Conservation (phyloP, 2,888 invertebrate species). For the Brachyptera putata region DNA sequence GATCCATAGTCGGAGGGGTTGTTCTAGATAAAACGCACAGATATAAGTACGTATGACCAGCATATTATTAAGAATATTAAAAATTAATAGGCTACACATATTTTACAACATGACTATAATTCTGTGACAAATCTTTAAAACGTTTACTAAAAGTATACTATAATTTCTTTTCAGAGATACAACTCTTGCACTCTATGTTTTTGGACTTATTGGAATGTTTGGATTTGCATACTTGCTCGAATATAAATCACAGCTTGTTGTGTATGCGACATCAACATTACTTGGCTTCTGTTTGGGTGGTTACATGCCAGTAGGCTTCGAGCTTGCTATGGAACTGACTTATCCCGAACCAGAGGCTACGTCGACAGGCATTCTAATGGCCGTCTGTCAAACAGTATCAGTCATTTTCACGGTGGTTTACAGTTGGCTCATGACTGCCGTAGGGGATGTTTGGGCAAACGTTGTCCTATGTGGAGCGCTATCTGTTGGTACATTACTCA, state of each 20-base stretch:
- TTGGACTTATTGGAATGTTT: slow-evolving; percentile 88
- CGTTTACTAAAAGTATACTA: too few relatives aligned
- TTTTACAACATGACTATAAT: too few relatives aligned
- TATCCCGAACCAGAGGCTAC: slow-evolving; percentile 58
- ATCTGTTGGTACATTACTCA: slow-evolving; percentile 48
- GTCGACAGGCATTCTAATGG: slow-evolving; percentile 54
- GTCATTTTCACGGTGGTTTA: slow-evolving; percentile 11
- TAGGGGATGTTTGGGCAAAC: slow-evolving; percentile 45
- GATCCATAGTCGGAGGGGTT: slow-evolving; percentile 87
- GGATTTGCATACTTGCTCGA: slow-evolving; percentile 85
- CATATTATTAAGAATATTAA: too few relatives aligned
- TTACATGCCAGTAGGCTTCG: slow-evolving; percentile 58
- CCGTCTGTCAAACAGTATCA: slow-evolving; percentile 41
- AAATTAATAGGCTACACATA: too few relatives aligned
- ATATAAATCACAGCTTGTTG: slow-evolving; percentile 68
- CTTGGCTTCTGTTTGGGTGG: slow-evolving; percentile 79
- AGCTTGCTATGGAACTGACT: slow-evolving; percentile 58
- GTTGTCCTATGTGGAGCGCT: slow-evolving; percentile 46
- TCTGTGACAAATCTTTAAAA: too few relatives aligned
- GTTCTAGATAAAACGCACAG: slow-evolving; percentile 87
- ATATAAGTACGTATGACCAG: slow-evolving; percentile 73
- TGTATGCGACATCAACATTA: slow-evolving; percentile 79
- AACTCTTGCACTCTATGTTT: slow-evolving; percentile 82
- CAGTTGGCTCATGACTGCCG: slow-evolving; percentile 11
- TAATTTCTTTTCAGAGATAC: slow-evolving; percentile 65